phyloP scores from a whole-genome alignment of 2,113 vertebrate genomes.

The Zingel zingel region DNA sequence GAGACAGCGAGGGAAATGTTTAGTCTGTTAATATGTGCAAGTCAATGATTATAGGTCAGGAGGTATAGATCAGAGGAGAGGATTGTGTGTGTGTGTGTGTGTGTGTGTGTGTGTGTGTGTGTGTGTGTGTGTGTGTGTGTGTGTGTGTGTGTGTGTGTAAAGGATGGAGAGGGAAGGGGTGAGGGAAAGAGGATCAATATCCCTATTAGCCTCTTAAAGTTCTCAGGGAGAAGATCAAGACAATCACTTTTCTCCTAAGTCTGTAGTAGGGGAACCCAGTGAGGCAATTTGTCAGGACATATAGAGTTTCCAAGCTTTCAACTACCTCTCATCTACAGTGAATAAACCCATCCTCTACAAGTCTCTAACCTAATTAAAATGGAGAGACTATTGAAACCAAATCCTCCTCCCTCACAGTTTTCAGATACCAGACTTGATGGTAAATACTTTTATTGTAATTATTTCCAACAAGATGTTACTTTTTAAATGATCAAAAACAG shows the following conservation, averaged over 20 bases:
- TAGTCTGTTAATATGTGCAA: slow-evolving; percentile 62
- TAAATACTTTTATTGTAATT: not conserved
- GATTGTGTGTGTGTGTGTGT: slow-evolving; percentile 9
- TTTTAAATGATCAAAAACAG: slow-evolving; percentile 3
- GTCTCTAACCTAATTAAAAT: slow-evolving; percentile 45
- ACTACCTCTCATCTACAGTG: slow-evolving; percentile 48
- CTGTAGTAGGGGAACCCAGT: slow-evolving; percentile 4
- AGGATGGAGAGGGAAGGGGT: slow-evolving; percentile 9
- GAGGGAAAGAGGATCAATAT: slow-evolving; percentile 58
- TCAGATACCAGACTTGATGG: not conserved
- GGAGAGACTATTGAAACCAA: slow-evolving; percentile 36
- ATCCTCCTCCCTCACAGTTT: slow-evolving; percentile 11
- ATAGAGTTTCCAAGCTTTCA: slow-evolving; percentile 61
- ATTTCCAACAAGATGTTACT: not conserved
- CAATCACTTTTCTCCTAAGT: slow-evolving; percentile 47
- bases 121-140: slow-evolving; percentile 11
- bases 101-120: slow-evolving; percentile 14
- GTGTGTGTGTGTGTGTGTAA: slow-evolving; percentile 18
- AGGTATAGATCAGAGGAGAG: slow-evolving; percentile 47
- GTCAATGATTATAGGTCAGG: slow-evolving; percentile 64
- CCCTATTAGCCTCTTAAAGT: slow-evolving; percentile 63
- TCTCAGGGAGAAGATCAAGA: slow-evolving; percentile 52
- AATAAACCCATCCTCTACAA: slow-evolving; percentile 25
- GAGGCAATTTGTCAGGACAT: slow-evolving; percentile 59
- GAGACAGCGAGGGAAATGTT: slow-evolving; percentile 36